Base-by-base conservation (phyloP, 2,797 vertebrate species). In the Mycteria americana region DNA sequence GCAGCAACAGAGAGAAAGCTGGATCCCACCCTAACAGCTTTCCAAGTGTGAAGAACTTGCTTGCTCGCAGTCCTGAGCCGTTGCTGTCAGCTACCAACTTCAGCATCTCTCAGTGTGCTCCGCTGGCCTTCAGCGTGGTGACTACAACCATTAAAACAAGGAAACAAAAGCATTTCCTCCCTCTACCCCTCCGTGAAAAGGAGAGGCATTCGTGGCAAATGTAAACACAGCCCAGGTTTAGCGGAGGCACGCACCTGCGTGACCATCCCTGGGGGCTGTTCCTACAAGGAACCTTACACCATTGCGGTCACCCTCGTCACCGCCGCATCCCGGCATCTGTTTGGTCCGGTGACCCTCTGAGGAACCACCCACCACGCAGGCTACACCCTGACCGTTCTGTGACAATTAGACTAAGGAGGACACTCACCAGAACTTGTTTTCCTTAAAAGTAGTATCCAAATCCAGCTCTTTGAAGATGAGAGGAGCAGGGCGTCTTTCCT, bases 381-480 rank as follows among this genome's bases (percentile, higher is more conserved):
- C 81, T 67, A 90, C 93, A 70, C 80, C 93, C 62, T 35, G 53
- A 23, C 64, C 69, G 39, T 14, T 87, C 33, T 73, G 48, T 67
- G 86, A 64, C 80, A 79, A 82, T 64, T 80, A 72, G 68, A 45
- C 27, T 41, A 46, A 75, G 67, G 70, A 64, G 56, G 86, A 75
- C 53, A 60, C 74, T 76, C 85, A 57, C 45, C 50, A n/a, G 59
- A 68, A 79, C 39, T 89, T 87, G 86, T 92, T 91, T 87, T 39
- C 62, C 28, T 95, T 81, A 68, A 46, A 74, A 75, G 75, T 8
- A 54, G 62, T 54, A 88, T 85, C 78, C 92, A 92, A 95, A 92
- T 67, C 35, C 88, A 88, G 60, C 28, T 78, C 94, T 94, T 95
- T 92, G 95, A 93, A 96, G 93, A 87, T 45, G 60, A 85, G 88